Percentiles rank a stretch among this genome's conserved stretches.
Conservation (phyloP, 1,140 invertebrate genomes). For the Scaptomyza hsui region DNA sequence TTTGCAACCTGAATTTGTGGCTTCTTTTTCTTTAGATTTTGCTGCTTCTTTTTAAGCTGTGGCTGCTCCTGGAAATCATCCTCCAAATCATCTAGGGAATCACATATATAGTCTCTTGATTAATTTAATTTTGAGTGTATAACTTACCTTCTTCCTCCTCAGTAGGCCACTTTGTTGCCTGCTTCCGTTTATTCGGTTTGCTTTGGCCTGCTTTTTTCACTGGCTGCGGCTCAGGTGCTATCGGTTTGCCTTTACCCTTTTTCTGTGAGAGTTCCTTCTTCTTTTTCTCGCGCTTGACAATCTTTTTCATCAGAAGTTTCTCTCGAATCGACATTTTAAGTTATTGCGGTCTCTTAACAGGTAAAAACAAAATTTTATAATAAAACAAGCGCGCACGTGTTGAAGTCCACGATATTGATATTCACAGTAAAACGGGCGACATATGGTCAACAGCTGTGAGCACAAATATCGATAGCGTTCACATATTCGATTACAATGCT, state of each 20-base stretch:
- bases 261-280: conserved; percentile 87
- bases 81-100: conserved; percentile 50
- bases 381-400: conserved; percentile 66
- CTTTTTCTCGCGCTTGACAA: conserved; percentile 90
- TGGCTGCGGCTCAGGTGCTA: background rate
- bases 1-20: conserved; percentile 72
- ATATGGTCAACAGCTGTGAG: conserved; percentile 2
- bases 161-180: conserved; percentile 21
- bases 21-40: conserved; percentile 58
- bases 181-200: conserved; percentile 40
- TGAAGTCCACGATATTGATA: conserved; percentile 25
- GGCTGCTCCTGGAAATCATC: conserved; percentile 67
- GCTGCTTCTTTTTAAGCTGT: conserved; percentile 43
- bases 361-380: conserved; percentile 32
- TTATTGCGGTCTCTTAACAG: background rate
- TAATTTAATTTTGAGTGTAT: background rate
- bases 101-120: background rate
- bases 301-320: conserved; percentile 91
- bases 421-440: conserved; percentile 21
- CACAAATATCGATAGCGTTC: conserved; percentile 19
- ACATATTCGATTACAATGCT: background rate
- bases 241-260: conserved; percentile 78
- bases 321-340: conserved; percentile 89
- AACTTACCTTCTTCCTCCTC: conserved; percentile 46
- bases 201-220: conserved; percentile 38